Evolutionary conservation across 2,113 vertebrate species (phyloP).

Genomic region (Amphiprion percula): DNA sequence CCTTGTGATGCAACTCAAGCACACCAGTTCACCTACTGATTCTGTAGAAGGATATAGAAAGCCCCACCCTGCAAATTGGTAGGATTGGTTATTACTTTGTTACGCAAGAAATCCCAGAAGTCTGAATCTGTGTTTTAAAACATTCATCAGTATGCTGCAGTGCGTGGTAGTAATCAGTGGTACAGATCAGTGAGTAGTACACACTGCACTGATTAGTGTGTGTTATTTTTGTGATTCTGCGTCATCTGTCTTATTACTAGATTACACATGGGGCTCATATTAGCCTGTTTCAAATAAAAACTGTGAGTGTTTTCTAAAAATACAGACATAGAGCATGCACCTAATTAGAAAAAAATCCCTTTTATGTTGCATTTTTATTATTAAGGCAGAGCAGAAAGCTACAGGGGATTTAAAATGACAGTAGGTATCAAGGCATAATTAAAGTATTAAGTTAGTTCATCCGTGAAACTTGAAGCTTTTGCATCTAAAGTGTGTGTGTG

Average conservation of each 20-base stretch:
- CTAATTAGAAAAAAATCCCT: neutral
- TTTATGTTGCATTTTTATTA: slow-evolving; percentile 16
- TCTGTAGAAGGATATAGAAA: no score
- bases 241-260: neutral
- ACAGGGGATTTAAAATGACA: slow-evolving; percentile 30
- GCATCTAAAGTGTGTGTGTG: neutral
- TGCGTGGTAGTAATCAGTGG: no score
- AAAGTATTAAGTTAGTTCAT: slow-evolving; percentile 29
- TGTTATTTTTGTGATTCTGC: neutral
- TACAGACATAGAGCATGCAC: neutral
- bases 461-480: slow-evolving; percentile 16
- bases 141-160: no score
- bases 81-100: no score
- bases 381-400: slow-evolving; percentile 1
- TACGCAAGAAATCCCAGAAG: no score
- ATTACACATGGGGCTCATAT: neutral
- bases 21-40: no score
- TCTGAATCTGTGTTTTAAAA: no score
- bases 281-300: neutral
- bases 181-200: no score
- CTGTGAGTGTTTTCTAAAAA: slow-evolving; percentile 14
- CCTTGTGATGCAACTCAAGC: no score
- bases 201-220: neutral
- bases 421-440: slow-evolving; percentile 28
- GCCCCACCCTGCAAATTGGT: no score